Conservation (phyloP, 2,888 invertebrate genomes). For the Mantis religiosa region DNA sequence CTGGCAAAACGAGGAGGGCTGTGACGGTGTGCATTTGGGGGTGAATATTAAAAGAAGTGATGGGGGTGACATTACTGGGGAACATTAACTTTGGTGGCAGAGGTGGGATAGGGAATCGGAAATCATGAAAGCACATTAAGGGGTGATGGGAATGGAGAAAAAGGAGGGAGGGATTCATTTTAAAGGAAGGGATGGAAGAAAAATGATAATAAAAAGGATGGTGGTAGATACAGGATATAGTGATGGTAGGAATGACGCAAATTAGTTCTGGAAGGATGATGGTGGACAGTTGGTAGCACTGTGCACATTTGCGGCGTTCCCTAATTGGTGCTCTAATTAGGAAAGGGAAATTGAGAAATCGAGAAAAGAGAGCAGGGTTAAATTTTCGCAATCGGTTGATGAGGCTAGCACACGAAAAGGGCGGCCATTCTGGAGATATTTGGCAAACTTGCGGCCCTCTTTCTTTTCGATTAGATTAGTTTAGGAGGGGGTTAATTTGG, state of each 20-base stretch:
- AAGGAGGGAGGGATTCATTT: not conserved
- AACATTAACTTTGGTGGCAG: slow-evolving; percentile 18
- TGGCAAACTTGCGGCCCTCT: not conserved
- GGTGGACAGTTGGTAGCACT: not conserved
- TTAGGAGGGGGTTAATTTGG: not conserved
- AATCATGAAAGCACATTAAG: slow-evolving; percentile 19
- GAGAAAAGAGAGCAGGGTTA: not conserved
- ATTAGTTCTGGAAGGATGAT: slow-evolving; percentile 12
- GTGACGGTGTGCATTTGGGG: not conserved
- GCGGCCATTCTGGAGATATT: not conserved
- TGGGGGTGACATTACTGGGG: slow-evolving; percentile 18
- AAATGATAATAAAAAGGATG: slow-evolving; percentile 8
- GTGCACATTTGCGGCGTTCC: not conserved
- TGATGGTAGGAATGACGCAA: slow-evolving; percentile 1
- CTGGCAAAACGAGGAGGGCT: not conserved
- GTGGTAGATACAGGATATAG: not conserved
- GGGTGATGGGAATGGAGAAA: not conserved
- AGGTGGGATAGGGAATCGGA: slow-evolving; percentile 12
- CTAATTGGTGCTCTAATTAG: slow-evolving; percentile 12
- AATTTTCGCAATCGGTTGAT: not conserved
- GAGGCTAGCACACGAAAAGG: not conserved
- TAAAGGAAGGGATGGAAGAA: not conserved
- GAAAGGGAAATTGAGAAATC: not conserved
- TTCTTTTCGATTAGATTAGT: not conserved
- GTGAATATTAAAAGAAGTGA: slow-evolving; percentile 27